Conservation (phyloP, 2,113 vertebrate species). For the Ceuthmochares aereus region DNA sequence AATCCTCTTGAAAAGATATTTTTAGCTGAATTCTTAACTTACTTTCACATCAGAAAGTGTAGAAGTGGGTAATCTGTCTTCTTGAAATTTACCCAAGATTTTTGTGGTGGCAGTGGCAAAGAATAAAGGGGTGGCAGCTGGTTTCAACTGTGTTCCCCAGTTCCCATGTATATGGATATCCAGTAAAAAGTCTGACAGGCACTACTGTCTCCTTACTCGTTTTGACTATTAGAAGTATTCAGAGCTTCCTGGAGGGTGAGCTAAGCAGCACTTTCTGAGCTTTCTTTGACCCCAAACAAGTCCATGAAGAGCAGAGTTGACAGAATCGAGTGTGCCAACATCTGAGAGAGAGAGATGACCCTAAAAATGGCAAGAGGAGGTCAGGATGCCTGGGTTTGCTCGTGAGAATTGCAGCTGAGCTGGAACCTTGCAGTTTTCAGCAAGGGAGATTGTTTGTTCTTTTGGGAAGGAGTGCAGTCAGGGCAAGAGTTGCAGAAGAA, state of each 20-base stretch:
- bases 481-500: neutral
- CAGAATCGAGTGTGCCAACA: neutral
- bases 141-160: neutral
- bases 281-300: neutral
- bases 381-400: neutral
- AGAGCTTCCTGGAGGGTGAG: neutral
- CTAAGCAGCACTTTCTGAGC: neutral
- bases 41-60: neutral
- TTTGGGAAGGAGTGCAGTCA: neutral
- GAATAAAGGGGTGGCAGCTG: neutral
- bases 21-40: neutral
- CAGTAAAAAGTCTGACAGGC: neutral
- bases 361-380: neutral
- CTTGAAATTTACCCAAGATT: neutral
- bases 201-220: neutral
- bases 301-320: rapidly evolving
- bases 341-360: neutral
- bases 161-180: neutral
- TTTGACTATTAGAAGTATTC: neutral
- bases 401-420: neutral
- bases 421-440: neutral
- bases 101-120: neutral
- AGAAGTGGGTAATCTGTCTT: neutral
- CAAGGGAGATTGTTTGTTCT: neutral
- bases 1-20: neutral